Evolutionary conservation across 2,113 vertebrate genomes (phyloP).

Genomic region (Ceyx cyanopectus): DNA sequence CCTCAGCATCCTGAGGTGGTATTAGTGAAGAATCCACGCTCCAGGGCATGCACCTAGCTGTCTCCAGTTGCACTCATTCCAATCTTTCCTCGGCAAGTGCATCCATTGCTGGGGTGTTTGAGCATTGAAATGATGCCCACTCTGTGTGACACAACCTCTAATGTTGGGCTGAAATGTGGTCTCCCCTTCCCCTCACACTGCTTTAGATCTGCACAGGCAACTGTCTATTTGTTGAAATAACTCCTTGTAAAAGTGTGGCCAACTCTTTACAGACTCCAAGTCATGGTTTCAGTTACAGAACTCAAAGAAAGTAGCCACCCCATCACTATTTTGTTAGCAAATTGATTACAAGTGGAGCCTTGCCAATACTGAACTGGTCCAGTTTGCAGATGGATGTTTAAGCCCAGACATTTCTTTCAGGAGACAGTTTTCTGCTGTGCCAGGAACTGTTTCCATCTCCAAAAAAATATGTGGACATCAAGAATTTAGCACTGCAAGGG

Average conservation of each 20-base stretch:
- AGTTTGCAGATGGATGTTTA: neutral
- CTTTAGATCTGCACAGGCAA: neutral
- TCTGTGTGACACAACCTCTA: neutral
- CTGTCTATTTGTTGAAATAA: neutral
- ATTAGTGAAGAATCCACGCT: neutral
- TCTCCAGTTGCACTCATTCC: neutral
- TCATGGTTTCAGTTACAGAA: constrained; percentile 25
- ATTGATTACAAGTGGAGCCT: neutral
- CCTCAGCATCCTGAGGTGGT: neutral
- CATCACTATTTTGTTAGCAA: neutral
- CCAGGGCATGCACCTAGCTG: neutral
- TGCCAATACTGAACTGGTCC: neutral
- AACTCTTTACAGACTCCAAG: neutral
- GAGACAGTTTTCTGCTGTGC: neutral
- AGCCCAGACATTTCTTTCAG: neutral
- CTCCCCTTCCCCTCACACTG: neutral
- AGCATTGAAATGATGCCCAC: neutral
- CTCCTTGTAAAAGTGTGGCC: neutral
- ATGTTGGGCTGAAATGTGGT: neutral
- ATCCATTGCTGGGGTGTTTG: neutral
- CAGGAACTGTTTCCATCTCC: neutral
- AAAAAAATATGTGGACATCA: neutral
- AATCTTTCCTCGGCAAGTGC: neutral
- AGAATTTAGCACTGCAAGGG: neutral
- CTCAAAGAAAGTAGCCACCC: neutral